Evolutionary conservation across 2,888 invertebrate genomes (phyloP), one percentile per base, ranked within the genome.

Genomic region (Graphium colonna): DNA sequence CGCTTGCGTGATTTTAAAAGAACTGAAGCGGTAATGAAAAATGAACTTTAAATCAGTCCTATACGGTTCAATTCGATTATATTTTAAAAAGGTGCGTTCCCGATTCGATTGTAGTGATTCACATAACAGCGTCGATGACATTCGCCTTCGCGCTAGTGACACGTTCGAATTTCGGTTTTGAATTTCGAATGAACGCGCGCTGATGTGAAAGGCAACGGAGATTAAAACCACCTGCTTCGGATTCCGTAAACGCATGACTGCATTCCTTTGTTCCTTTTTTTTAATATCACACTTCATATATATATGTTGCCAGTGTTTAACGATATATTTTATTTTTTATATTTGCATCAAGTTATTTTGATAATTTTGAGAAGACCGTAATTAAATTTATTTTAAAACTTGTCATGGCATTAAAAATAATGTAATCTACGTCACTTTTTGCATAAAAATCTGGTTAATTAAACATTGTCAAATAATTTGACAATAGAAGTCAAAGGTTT

Each of bases 71-170:
- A 45, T 49, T 31, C 60, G 41, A 5, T 33, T 50, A 59, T 52
- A 44, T 54, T 31, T 38, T 45, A 16, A 10, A 10, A 13, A 8
- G 33, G 50, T 47, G 50, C 58, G 56, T 58, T 68, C 63, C 60
- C 62, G 61, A 66, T 71, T 68, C 59, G 56, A 69, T 71, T 75
- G 71, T 76, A 75, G 77, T 79, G 75, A 77, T 77, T 78, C 74
- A 67, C 73, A 67, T 57, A 63, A 71, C 67, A 64, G 63, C 62
- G 70, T 67, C 69, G 69, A 67, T 71, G 68, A 70, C 70, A 68
- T 68, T 66, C 63, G 64, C 63, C 60, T 68, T 68, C 65, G 68
- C 66, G 64, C 65, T 57, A 59, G 51, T 52, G 59, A 56, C 55
- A 52, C 55, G 62, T 62, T 67, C 59, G 63, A 61, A 61, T 59